Conservation (phyloP, 2,888 invertebrate species). For the Drosophila pseudotalamancana region DNA sequence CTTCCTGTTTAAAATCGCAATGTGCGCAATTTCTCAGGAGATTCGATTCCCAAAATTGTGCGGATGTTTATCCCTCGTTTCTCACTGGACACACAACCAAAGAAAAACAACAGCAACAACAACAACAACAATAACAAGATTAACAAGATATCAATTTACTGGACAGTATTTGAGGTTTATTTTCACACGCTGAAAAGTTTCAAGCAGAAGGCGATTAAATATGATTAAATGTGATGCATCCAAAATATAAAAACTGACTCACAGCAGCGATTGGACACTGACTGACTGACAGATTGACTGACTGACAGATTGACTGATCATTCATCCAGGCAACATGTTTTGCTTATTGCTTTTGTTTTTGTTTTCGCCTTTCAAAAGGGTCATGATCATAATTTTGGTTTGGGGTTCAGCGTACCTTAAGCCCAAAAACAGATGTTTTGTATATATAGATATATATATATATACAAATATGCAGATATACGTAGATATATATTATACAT, state of each 20-base stretch:
- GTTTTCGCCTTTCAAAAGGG: no score
- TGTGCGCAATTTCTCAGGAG: constrained; percentile 32
- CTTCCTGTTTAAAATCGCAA: constrained; percentile 33
- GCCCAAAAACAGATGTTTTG: constrained; percentile 24
- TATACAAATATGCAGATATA: not conserved
- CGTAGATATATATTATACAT: not conserved
- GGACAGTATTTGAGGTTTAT: constrained; percentile 51
- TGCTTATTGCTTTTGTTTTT: not conserved
- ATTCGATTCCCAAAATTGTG: constrained; percentile 22
- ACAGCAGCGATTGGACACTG: no score
- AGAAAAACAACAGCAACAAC: constrained; percentile 14
- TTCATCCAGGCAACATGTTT: constrained; percentile 17
- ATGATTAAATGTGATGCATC: constrained; percentile 53
- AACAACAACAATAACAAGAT: constrained; percentile 21
- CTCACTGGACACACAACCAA: constrained; percentile 25
- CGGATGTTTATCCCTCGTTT: constrained; percentile 71
- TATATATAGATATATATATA: not conserved
- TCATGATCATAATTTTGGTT: constrained; percentile 16
- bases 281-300: constrained; percentile 2
- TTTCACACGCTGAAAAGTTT: constrained; percentile 70
- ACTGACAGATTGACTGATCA: constrained; percentile 13
- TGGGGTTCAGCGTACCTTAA: constrained; percentile 44
- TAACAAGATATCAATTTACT: constrained; percentile 62
- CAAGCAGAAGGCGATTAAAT: constrained; percentile 9
- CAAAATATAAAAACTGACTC: constrained; percentile 29